A percentile compares a stretch with the other conserved stretches of the same genome.
These are phyloP conservation scores for Schmidtea mediterranea DNA, from an alignment of 1,140 invertebrate genomes.

Conservation along the genomic window DNA sequence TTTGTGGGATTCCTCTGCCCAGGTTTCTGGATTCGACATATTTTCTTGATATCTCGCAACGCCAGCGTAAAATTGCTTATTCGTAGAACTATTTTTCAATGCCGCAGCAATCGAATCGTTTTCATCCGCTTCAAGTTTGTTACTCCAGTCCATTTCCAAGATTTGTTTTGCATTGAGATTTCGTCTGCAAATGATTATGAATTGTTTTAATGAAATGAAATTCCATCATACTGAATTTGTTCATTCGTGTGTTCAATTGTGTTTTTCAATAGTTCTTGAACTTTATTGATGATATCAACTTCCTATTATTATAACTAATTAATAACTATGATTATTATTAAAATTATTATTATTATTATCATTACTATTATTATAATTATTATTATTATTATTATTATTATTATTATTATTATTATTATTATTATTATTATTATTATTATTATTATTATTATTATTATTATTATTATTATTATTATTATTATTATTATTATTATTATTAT, in stretches of 20 bases:
- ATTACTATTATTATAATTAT: too few species aligned
- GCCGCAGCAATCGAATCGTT: conserved; percentile 33
- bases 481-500: too few species aligned
- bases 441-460: too few species aligned
- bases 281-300: conserved; percentile 28
- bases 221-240: conserved; percentile 31
- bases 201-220: background rate
- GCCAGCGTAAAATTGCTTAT: conserved; percentile 26
- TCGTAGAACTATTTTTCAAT: conserved; percentile 21
- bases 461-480: background rate
- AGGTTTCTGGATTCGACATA: background rate
- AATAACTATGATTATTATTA: too few species aligned
- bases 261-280: conserved; percentile 24
- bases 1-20: conserved; percentile 22
- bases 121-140: conserved; percentile 49
- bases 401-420: too few species aligned
- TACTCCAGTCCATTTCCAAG: conserved; percentile 59
- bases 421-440: too few species aligned
- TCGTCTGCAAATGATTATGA: conserved; percentile 22
- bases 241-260: conserved; percentile 38
- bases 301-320: conserved; percentile 13
- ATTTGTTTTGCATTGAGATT: conserved; percentile 47
- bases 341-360: too few species aligned
- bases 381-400: too few species aligned
- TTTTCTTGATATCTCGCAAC: conserved; percentile 27